Percentiles rank a stretch among this genome's conserved stretches.
Evolutionary conservation across 2,797 vertebrate species (phyloP).

Genomic region (Bryconaethiops microstoma): DNA sequence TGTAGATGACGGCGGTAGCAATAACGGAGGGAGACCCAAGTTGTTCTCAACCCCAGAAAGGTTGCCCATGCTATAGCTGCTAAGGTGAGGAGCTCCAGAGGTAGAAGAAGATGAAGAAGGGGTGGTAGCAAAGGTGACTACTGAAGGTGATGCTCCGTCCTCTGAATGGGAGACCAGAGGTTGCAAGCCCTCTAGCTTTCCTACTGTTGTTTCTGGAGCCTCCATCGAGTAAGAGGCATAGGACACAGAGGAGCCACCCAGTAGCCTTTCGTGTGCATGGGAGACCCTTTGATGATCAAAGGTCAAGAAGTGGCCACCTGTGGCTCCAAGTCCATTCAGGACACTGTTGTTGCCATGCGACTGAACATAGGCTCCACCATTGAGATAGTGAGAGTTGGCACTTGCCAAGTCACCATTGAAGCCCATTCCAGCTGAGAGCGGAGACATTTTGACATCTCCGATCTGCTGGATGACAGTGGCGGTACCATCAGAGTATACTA

Average conservation of each 20-base stretch:
- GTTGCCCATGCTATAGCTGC: slow-evolving; percentile 94
- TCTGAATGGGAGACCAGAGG: slow-evolving; percentile 63
- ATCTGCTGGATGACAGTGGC: slow-evolving; percentile 93
- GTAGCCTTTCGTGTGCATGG: slow-evolving; percentile 60
- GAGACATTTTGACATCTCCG: slow-evolving; percentile 92
- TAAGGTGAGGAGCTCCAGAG: slow-evolving; percentile 87
- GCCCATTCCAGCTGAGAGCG: slow-evolving; percentile 62
- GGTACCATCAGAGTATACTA: slow-evolving; percentile 74
- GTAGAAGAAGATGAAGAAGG: slow-evolving; percentile 78
- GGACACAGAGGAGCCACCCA: slow-evolving; percentile 87
- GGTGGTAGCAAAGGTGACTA: slow-evolving; percentile 88
- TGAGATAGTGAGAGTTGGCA: slow-evolving; percentile 88
- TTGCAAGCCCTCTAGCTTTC: slow-evolving; percentile 90
- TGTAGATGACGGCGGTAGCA: slow-evolving; percentile 58
- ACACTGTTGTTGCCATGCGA: slow-evolving; percentile 71
- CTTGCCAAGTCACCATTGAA: slow-evolving; percentile 51
- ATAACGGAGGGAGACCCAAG: slow-evolving; percentile 57
- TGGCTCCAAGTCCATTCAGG: slow-evolving; percentile 78
- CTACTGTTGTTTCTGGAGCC: slow-evolving; percentile 82
- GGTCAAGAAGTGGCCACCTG: slow-evolving; percentile 88
- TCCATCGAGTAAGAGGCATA: slow-evolving; percentile 78
- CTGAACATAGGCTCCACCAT: slow-evolving; percentile 88
- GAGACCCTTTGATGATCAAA: slow-evolving; percentile 71
- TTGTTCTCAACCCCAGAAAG: slow-evolving; percentile 78
- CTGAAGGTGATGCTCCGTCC: slow-evolving; percentile 85